These are phyloP conservation scores for Emesis furor DNA, from an alignment of 2,888 invertebrate species.

Conservation along the genomic window DNA sequence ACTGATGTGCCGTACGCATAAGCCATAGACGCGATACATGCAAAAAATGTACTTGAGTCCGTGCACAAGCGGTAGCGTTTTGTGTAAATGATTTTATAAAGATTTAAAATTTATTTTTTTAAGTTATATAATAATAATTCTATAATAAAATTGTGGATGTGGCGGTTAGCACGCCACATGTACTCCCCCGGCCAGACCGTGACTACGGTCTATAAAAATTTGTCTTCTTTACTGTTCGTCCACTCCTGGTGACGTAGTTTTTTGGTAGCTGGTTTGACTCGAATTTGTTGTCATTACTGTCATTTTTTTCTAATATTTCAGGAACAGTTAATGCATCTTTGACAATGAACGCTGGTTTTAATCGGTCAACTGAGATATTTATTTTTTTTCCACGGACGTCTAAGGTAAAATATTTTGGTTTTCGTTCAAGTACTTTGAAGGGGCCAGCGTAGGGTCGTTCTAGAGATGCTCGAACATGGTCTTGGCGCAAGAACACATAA, in stretches of 20 bases:
- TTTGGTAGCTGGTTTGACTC: not conserved
- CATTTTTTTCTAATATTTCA: too few species aligned
- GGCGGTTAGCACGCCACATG: constrained; percentile 11
- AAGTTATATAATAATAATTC: not conserved
- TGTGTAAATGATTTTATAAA: too few species aligned
- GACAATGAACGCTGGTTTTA: constrained; percentile 41
- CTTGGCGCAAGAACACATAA: constrained; percentile 43
- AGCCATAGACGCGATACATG: too few species aligned
- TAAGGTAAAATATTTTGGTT: constrained; percentile 28
- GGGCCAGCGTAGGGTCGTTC: constrained; percentile 53
- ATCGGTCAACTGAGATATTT: constrained; percentile 38
- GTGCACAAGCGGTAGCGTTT: too few species aligned
- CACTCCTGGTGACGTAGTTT: constrained; percentile 19
- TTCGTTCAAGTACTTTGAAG: constrained; percentile 39
- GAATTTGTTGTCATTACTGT: not conserved
- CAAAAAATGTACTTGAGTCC: too few species aligned
- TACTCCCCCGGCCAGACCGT: constrained; percentile 49
- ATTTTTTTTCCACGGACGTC: constrained; percentile 33
- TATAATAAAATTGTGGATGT: not conserved
- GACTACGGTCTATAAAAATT: constrained; percentile 46
- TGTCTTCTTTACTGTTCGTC: constrained; percentile 26
- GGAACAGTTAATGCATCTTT: not conserved
- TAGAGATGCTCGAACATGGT: constrained; percentile 27
- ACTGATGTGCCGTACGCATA: too few species aligned
- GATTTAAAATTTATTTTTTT: not conserved